Percentiles rank a stretch among this genome's conserved stretches.
These are phyloP conservation scores for Gopherus evgoodei DNA, from an alignment of 2,113 vertebrate species.

Conservation along the genomic window DNA sequence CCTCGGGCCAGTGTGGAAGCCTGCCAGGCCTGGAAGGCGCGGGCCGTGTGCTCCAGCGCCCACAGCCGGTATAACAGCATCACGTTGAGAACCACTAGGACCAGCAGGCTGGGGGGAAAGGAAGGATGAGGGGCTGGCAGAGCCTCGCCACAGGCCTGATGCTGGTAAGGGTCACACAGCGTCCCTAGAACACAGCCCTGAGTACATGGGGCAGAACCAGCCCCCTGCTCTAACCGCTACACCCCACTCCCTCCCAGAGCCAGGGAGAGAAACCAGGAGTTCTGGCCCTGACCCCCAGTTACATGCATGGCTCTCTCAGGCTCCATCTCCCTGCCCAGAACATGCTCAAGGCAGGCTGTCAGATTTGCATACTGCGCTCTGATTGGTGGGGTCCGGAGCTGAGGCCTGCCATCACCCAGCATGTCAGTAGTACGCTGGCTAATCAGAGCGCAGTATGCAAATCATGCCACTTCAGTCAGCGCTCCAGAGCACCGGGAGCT, in stretches of 20 bases:
- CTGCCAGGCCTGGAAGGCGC: slow-evolving; percentile 92
- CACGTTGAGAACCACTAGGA: slow-evolving; percentile 90
- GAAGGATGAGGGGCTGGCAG: background rate
- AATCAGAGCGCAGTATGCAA: background rate
- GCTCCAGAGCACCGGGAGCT: background rate
- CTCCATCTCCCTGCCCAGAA: background rate
- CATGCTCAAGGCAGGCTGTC: background rate
- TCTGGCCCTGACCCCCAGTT: background rate
- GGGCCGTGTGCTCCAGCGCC: slow-evolving; percentile 88
- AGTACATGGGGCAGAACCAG: background rate
- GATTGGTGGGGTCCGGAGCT: background rate
- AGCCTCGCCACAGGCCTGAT: background rate
- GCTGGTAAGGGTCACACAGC: no score
- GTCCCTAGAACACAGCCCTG: background rate
- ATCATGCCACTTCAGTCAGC: background rate
- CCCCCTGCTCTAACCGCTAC: background rate
- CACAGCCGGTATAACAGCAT: slow-evolving; percentile 94
- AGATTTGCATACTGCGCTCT: background rate
- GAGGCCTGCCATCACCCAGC: background rate
- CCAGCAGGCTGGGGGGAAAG: slow-evolving; percentile 80
- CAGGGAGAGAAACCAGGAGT: background rate
- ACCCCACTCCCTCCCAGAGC: background rate
- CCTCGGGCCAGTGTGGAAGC: slow-evolving; percentile 88
- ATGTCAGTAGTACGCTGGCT: background rate
- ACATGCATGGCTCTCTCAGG: background rate